Base-by-base conservation (phyloP, 2,888 invertebrate species). In the Polymixis flavicincta region DNA sequence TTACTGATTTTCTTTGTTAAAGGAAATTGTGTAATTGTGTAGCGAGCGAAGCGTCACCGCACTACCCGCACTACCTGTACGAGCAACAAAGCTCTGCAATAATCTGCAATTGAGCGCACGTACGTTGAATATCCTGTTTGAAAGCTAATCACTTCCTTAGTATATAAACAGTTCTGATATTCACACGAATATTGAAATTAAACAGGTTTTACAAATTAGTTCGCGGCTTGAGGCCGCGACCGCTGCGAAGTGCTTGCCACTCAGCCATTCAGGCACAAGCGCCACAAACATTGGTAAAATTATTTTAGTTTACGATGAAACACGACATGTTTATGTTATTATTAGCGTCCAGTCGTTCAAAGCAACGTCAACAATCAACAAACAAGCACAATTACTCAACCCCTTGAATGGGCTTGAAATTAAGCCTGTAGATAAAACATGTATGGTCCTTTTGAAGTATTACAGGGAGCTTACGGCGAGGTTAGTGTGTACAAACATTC, bases 1-100 rank as follows among this genome's bases (percentile, higher is more conserved):
- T 55, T 73, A 74, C 54, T 60, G 78, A 87, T 89, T 82, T 89
- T 88, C 86, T 80, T 85, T 88, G 85, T 84, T 81, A 76, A 64
- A 77, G 70, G 71, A 74, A 79, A 84, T 86, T 81, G 72, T 74
- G 73, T 75, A 84, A 80, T 70, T 63, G 73, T 65, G 63, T 67
- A 81, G 48, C 14, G 32, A 55, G 64, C 45, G 76, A 77, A 74
- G 81, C 87, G 78, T 87, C 86, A 81, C 68, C 68, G 61, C 60
- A 42, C 22, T 71, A 82, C 71, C 71, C n/a, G n/a, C n/a, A n/a
- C 68, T 68, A 70, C 22, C 68, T 68, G 72, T 71, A 71, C 76
- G 74, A 76, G 72, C 63, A 50, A 77, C 76, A 83, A 76, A 78
- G 84, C 87, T 74, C 68, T 48, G 74, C 66, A 66, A 72, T 76